Percentiles rank a stretch among this genome's conserved stretches.
These are phyloP conservation scores for Lucinisca nassula DNA, from an alignment of 2,888 invertebrate species.

Conservation along the genomic window DNA sequence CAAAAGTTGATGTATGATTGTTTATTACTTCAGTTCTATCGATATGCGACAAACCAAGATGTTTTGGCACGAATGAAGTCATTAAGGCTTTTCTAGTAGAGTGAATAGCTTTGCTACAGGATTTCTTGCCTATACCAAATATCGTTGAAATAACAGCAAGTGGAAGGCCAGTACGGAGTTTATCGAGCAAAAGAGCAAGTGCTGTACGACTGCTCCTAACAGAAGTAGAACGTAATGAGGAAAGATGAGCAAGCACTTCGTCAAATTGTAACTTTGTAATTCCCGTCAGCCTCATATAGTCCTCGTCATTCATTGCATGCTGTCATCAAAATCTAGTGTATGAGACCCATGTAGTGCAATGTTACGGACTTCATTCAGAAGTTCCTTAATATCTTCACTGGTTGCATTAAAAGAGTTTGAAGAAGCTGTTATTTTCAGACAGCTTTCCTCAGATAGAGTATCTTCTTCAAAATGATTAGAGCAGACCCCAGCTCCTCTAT, in stretches of 20 bases:
- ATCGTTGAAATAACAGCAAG: slow-evolving; percentile 53
- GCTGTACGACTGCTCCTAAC: slow-evolving; percentile 32
- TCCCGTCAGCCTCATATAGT: slow-evolving; percentile 35
- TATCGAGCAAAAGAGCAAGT: slow-evolving; percentile 52
- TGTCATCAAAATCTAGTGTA: slow-evolving; percentile 38
- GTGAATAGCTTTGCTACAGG: slow-evolving; percentile 45
- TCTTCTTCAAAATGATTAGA: slow-evolving; percentile 1
- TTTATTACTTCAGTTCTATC: slow-evolving; percentile 45
- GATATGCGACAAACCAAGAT: slow-evolving; percentile 42
- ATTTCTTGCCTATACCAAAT: slow-evolving; percentile 50
- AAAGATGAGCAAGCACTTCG: slow-evolving; percentile 32
- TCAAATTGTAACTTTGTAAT: slow-evolving; percentile 39
- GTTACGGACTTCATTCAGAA: neutral
- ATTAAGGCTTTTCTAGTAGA: slow-evolving; percentile 48
- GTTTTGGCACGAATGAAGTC: slow-evolving; percentile 39
- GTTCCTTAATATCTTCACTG: neutral
- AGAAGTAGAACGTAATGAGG: slow-evolving; percentile 35
- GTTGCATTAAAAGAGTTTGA: neutral
- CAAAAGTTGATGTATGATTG: slow-evolving; percentile 55
- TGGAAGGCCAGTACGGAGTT: slow-evolving; percentile 50
- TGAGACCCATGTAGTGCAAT: slow-evolving; percentile 7
- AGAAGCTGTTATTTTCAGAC: slow-evolving; percentile 6
- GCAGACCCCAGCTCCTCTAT: neutral
- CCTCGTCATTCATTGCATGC: neutral
- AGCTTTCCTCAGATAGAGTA: slow-evolving; percentile 1